Percentiles rank a stretch among this genome's conserved stretches.
phyloP scores from a whole-genome alignment of 2,888 invertebrate genomes.

The Carpatolechia fugitivella region DNA sequence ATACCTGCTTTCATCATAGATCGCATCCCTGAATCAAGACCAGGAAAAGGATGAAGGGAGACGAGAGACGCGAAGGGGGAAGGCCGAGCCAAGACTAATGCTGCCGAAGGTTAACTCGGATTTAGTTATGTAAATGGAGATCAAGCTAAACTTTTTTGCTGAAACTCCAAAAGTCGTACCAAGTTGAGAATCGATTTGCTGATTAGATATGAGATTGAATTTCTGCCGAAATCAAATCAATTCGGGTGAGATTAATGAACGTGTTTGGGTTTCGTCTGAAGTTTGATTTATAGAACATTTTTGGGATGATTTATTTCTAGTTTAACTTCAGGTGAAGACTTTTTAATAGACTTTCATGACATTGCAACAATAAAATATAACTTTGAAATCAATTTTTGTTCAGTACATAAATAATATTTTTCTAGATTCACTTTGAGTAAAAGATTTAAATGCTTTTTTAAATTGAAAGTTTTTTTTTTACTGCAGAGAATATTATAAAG shows the following conservation, averaged over 20 bases:
- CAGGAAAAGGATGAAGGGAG: not conserved
- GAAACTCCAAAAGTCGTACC: constrained; percentile 7
- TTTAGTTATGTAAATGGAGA: constrained; percentile 19
- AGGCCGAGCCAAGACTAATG: constrained; percentile 32
- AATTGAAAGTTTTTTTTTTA: too few relatives aligned
- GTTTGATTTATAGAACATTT: constrained; percentile 4
- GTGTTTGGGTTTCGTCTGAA: not conserved
- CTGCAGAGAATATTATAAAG: too few relatives aligned
- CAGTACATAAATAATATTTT: too few relatives aligned
- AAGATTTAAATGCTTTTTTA: too few relatives aligned
- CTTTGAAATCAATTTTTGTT: too few relatives aligned
- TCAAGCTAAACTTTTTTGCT: constrained; percentile 13
- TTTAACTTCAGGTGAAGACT: not conserved
- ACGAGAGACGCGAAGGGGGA: not conserved
- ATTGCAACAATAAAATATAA: not conserved
- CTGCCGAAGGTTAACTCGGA: constrained; percentile 40
- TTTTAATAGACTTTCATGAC: not conserved
- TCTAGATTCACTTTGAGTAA: too few relatives aligned
- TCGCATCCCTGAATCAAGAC: not conserved
- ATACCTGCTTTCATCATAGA: too few relatives aligned
- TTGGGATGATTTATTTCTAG: not conserved
- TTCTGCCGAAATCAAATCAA: not conserved
- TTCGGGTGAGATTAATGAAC: constrained; percentile 1
- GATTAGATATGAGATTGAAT: constrained; percentile 15
- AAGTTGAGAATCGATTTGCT: constrained; percentile 7